These are phyloP conservation scores for Pseudochirops cupreus DNA, from an alignment of 2,797 vertebrate species.

Conservation along the genomic window DNA sequence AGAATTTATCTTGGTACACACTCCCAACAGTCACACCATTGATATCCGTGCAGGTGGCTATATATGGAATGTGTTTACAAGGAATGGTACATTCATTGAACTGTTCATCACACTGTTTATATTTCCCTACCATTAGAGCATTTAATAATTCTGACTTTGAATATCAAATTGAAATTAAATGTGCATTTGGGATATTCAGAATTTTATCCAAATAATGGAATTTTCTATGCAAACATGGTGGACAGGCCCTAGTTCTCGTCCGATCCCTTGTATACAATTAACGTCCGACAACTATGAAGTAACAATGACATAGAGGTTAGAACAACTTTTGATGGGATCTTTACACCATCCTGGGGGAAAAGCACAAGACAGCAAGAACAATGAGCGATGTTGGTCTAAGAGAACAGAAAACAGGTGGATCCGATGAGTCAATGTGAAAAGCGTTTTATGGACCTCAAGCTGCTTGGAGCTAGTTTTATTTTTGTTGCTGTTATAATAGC, in stretches of 20 bases:
- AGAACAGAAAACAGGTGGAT: background rate
- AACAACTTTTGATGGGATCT: background rate
- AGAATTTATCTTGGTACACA: background rate
- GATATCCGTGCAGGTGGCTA: background rate
- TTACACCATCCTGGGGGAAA: background rate
- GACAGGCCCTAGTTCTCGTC: background rate
- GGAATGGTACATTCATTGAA: background rate
- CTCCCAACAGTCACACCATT: background rate
- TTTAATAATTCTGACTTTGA: constrained; percentile 67
- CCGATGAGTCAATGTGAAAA: background rate
- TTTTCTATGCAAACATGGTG: constrained; percentile 50
- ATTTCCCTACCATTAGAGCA: constrained; percentile 36
- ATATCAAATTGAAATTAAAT: constrained; percentile 73
- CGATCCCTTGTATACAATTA: background rate
- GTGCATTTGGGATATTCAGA: constrained; percentile 33
- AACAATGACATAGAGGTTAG: background rate
- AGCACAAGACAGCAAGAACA: background rate
- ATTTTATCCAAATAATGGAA: background rate
- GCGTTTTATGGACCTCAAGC: background rate
- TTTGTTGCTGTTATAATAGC: background rate
- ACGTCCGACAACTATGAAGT: background rate
- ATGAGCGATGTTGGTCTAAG: background rate
- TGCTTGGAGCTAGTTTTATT: background rate
- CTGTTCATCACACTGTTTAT: constrained; percentile 38
- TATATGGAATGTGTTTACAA: background rate